A percentile compares a stretch with the other conserved stretches of the same genome.
These are phyloP conservation scores for Eumacrocentrus americanus DNA, from an alignment of 2,888 invertebrate species.

Conservation along the genomic window DNA sequence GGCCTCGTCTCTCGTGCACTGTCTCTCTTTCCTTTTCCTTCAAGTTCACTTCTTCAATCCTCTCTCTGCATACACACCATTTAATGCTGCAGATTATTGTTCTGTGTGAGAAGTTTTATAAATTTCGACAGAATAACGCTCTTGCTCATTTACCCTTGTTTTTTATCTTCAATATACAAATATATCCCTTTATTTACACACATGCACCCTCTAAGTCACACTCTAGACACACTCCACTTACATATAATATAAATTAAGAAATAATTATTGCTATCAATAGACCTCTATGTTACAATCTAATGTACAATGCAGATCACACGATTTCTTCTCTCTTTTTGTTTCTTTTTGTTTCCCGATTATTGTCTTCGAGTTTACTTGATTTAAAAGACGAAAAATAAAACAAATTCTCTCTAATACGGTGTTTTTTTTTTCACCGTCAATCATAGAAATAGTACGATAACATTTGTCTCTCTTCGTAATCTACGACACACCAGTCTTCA, in stretches of 20 bases:
- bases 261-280: constrained; percentile 34
- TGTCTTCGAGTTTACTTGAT: neutral
- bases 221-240: constrained; percentile 24
- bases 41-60: neutral
- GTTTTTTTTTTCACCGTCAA: neutral
- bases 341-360: constrained; percentile 4
- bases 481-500: constrained; percentile 13
- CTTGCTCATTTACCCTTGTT: constrained; percentile 8
- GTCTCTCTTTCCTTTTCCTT: constrained; percentile 7
- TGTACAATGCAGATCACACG: constrained; percentile 38
- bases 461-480: neutral
- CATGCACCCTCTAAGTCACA: constrained; percentile 26
- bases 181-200: constrained; percentile 37
- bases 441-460: neutral
- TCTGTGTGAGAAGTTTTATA: too few relatives aligned
- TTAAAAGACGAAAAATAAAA: neutral
- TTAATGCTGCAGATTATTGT: neutral
- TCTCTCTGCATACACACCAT: neutral
- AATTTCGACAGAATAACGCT: neutral
- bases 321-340: constrained; percentile 18
- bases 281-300: constrained; percentile 42
- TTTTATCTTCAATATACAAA: constrained; percentile 24
- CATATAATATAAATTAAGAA: constrained; percentile 39
- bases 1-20: constrained; percentile 27
- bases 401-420: too few relatives aligned